Conservation (phyloP, 2,797 vertebrate species). For the Cryptoblepharus egeriae region DNA sequence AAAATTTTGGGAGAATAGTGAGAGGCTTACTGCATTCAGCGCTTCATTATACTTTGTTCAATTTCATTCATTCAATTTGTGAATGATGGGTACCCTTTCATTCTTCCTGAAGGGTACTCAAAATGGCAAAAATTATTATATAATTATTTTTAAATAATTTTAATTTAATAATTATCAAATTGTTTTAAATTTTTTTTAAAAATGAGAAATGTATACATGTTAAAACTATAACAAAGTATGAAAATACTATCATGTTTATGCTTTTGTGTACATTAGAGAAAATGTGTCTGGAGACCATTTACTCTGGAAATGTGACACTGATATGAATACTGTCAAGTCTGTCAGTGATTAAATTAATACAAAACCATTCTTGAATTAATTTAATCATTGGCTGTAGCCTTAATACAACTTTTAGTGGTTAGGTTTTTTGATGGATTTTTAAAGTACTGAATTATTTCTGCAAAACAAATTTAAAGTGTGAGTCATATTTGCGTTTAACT, state of each 20-base stretch:
- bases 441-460: too few relatives aligned
- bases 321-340: background rate
- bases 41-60: background rate
- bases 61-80: too few relatives aligned
- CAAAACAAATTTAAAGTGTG: too few relatives aligned
- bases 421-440: background rate
- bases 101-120: too few relatives aligned
- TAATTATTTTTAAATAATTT: too few relatives aligned
- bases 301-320: background rate
- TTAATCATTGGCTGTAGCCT: background rate
- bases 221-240: slow-evolving; percentile 7
- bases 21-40: background rate
- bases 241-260: background rate
- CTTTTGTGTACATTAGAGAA: slow-evolving; percentile 3
- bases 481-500: background rate
- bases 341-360: background rate
- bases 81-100: too few relatives aligned
- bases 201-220: background rate
- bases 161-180: too few relatives aligned
- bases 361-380: too few relatives aligned
- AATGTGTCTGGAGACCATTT: background rate
- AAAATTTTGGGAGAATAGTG: background rate
- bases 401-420: background rate
- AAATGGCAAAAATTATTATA: too few relatives aligned
- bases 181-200: too few relatives aligned